phyloP scores from a whole-genome alignment of 2,797 vertebrate species.

The Heteromormyrus szaboi region DNA sequence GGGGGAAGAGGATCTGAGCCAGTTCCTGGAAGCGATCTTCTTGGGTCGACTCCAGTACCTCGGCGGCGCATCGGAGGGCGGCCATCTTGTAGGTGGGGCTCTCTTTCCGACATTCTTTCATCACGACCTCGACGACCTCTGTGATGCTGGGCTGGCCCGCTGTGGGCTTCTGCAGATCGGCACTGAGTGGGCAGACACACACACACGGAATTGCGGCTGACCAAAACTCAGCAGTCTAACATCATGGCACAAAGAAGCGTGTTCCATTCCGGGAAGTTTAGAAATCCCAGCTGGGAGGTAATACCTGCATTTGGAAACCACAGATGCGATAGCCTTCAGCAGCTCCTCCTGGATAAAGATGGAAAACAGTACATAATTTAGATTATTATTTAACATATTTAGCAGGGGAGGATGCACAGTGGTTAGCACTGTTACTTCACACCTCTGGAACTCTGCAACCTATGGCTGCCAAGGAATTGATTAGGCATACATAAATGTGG shows the following conservation, averaged over 20 bases:
- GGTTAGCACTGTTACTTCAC: not conserved
- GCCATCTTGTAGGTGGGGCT: conserved; percentile 83
- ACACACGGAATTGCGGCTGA: not conserved
- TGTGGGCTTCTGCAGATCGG: conserved; percentile 73
- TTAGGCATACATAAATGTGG: not conserved
- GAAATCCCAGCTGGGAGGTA: not conserved
- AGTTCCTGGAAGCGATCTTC: conserved; percentile 82
- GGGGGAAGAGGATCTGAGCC: conserved; percentile 77
- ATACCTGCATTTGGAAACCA: conserved; percentile 83
- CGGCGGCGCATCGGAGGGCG: conserved; percentile 74
- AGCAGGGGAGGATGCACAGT: not conserved
- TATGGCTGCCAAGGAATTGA: not conserved
- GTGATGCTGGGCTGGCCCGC: conserved; percentile 70
- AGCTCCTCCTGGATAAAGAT: conserved; percentile 77
- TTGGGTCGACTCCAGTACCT: conserved; percentile 74
- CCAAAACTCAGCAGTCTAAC: not conserved
- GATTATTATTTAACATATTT: not conserved
- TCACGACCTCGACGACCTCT: conserved; percentile 74
- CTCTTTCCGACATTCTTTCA: conserved; percentile 90
- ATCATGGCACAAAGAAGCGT: not conserved
- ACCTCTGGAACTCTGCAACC: not conserved
- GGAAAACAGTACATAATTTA: not conserved
- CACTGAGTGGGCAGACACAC: conserved; percentile 49
- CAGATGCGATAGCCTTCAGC: conserved; percentile 84
- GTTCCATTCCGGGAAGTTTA: not conserved